phyloP scores from a whole-genome alignment of 2,797 vertebrate species.

The Podargus strigoides region DNA sequence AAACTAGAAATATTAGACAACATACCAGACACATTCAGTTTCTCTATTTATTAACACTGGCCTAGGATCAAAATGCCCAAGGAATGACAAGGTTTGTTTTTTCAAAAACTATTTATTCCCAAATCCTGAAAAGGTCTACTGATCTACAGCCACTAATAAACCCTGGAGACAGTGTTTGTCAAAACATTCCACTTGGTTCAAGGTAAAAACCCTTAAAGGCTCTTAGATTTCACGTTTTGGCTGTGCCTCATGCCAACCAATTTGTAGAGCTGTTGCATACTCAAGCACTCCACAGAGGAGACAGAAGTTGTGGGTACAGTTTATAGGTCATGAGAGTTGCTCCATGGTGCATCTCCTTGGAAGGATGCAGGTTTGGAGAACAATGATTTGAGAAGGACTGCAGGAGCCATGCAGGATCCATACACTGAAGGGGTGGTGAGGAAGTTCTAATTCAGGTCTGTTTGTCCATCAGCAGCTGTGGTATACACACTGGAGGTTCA shows the following conservation, averaged over 20 bases:
- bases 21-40: background rate
- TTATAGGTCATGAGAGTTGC: background rate
- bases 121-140: background rate
- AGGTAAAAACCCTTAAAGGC: background rate
- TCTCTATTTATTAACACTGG: background rate
- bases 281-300: background rate
- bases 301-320: background rate
- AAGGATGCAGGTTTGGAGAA: background rate
- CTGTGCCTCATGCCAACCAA: background rate
- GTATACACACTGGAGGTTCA: rapidly evolving
- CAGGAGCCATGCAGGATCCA: background rate
- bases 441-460: background rate
- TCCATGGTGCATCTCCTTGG: background rate
- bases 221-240: background rate
- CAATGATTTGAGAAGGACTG: background rate
- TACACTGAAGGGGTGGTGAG: background rate
- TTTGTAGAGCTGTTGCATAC: background rate
- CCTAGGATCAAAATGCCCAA: background rate
- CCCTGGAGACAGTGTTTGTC: background rate
- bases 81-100: background rate
- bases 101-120: background rate
- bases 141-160: background rate
- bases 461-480: background rate
- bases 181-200: background rate
- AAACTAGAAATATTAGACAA: background rate